A percentile compares a stretch with the other conserved stretches of the same genome.
These are phyloP conservation scores for Platichthys flesus DNA, from an alignment of 2,113 vertebrate genomes.

Conservation along the genomic window DNA sequence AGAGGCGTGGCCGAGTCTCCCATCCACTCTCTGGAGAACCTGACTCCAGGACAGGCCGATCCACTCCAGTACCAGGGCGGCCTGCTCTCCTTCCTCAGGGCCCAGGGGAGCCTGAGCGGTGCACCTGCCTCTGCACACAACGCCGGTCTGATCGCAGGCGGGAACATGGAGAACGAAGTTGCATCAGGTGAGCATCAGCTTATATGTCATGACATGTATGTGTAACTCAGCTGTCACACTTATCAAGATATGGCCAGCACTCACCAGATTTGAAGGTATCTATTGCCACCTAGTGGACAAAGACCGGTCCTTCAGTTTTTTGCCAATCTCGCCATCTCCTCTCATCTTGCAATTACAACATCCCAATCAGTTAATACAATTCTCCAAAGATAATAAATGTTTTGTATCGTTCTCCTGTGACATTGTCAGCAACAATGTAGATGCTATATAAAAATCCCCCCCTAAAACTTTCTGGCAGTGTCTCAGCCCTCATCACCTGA, in stretches of 20 bases:
- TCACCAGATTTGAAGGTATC: slow-evolving; percentile 45
- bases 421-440: slow-evolving; percentile 25
- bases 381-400: slow-evolving; percentile 12
- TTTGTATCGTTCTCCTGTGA: background rate
- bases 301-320: background rate
- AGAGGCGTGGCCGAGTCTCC: slow-evolving; percentile 75
- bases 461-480: slow-evolving; percentile 36
- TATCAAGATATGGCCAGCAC: background rate
- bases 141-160: slow-evolving; percentile 83
- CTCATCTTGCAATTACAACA: background rate
- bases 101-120: slow-evolving; percentile 89
- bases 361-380: slow-evolving; percentile 10
- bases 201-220: slow-evolving; percentile 9
- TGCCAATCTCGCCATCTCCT: background rate
- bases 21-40: slow-evolving; percentile 83
- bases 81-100: slow-evolving; percentile 92
- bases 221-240: slow-evolving; percentile 26
- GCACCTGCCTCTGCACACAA: slow-evolving; percentile 87
- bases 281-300: slow-evolving; percentile 76
- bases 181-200: slow-evolving; percentile 66
- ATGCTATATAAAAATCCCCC: slow-evolving; percentile 21
- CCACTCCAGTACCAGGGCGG: slow-evolving; percentile 86
- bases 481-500: slow-evolving; percentile 53
- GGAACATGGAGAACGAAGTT: slow-evolving; percentile 89
- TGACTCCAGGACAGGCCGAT: slow-evolving; percentile 85